Evolutionary conservation across 1,140 invertebrate species (phyloP).

Genomic region (Leptinotarsa lineolata): DNA sequence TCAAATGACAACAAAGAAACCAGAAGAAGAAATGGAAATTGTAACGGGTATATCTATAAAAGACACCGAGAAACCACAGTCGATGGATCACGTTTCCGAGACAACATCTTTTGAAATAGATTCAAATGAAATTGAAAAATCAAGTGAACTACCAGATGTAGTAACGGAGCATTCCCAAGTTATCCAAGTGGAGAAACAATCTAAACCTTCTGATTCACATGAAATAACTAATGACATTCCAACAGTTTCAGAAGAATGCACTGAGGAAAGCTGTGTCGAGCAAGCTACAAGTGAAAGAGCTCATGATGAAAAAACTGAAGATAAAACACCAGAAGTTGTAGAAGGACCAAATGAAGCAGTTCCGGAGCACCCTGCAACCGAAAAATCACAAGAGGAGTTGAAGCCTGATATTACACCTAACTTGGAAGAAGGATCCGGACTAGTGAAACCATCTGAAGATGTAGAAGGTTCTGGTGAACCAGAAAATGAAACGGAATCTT

Average conservation of each 20-base stretch:
- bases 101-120: slow-evolving; percentile 20
- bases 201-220: slow-evolving; percentile 8
- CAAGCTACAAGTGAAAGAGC: slow-evolving; percentile 1
- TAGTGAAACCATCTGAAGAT: slow-evolving; percentile 10
- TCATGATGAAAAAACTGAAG: not conserved
- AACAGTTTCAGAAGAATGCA: slow-evolving; percentile 18
- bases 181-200: not conserved
- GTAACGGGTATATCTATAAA: slow-evolving; percentile 37
- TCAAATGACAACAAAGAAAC: not conserved
- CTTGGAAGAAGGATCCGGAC: slow-evolving; percentile 35
- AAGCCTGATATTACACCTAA: not conserved
- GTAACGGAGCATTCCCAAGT: slow-evolving; percentile 44
- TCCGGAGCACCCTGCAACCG: too few relatives aligned
- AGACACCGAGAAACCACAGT: slow-evolving; percentile 41
- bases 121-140: slow-evolving; percentile 8
- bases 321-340: not conserved
- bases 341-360: too few relatives aligned
- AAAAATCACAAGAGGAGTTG: too few relatives aligned
- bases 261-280: slow-evolving; percentile 31
- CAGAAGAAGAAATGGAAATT: slow-evolving; percentile 40
- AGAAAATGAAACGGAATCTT: not conserved
- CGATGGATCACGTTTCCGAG: slow-evolving; percentile 39
- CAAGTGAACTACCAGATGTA: slow-evolving; percentile 13
- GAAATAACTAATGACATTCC: slow-evolving; percentile 31
- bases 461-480: slow-evolving; percentile 18